Percentiles rank a stretch among this genome's conserved stretches.
Evolutionary conservation across 1,140 invertebrate genomes (phyloP).

Genomic region (Brachionus paranguensis): DNA sequence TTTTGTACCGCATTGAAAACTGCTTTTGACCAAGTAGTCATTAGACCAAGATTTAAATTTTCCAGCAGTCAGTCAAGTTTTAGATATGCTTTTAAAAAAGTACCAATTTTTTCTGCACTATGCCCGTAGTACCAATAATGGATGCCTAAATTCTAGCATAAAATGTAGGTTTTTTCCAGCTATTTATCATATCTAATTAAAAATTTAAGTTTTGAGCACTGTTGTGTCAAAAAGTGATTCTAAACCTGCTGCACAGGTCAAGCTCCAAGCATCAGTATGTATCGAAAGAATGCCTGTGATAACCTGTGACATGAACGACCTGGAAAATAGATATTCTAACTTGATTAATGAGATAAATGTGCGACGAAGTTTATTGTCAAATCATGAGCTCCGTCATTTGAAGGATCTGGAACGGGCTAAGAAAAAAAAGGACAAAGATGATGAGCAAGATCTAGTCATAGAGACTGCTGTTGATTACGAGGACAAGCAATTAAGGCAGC

Average conservation of each 20-base stretch:
- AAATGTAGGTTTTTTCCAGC: not conserved
- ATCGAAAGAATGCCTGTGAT: conserved; percentile 30
- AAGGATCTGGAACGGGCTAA: not conserved
- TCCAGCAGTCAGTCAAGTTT: not conserved
- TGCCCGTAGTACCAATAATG: not conserved
- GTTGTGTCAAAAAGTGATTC: not conserved
- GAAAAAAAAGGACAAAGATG: not conserved
- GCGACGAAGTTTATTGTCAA: conserved; percentile 34
- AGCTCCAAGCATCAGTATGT: not conserved
- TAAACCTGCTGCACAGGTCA: not conserved
- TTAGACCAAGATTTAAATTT: no score
- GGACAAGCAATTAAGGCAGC: conserved; percentile 3
- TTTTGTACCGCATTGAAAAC: not conserved
- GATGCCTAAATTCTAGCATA: not conserved
- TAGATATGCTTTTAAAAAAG: not conserved
- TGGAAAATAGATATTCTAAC: conserved; percentile 34
- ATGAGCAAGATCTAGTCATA: conserved; percentile 13
- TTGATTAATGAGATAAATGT: conserved; percentile 39
- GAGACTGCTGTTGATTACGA: conserved; percentile 27
- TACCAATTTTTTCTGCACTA: not conserved
- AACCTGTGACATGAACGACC: conserved; percentile 37
- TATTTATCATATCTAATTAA: not conserved
- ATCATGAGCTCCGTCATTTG: conserved; percentile 34
- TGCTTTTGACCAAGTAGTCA: conserved; percentile 12
- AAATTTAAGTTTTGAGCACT: not conserved